Evolutionary conservation across 1,140 invertebrate genomes (phyloP), one percentile per base, ranked within the genome.

Genomic region (Asobara japonica): DNA sequence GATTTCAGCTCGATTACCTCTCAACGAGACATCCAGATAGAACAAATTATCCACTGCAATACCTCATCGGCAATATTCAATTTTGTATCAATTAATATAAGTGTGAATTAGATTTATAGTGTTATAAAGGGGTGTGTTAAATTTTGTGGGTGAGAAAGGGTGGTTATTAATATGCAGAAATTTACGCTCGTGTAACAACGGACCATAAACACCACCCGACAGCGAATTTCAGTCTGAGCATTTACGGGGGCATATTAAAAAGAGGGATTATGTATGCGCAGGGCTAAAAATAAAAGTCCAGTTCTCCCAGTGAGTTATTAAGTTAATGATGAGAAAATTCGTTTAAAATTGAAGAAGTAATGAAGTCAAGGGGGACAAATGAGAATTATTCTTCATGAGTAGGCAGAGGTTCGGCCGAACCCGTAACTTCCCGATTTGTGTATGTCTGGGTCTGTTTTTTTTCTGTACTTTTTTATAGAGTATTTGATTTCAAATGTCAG

Each of bases 1-100:
- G 64, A 66, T 66, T 66, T 66, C 33, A 31, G 25, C 64, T 66
- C 64, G 64, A 66, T 66, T 66, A 41, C 64, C 1, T 13, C 41
- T 11, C 36, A 11, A 41, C 31, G 18, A 33, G 27, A 66, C 30
- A 10, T 16, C 33, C 36, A 41, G 20, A 22, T 27, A 38, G 36
- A 27, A n/a, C 3, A 38, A 66, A 22, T 66, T n/a, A 66, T 22
- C 8, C 22, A 3, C 16, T 22, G 13, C 25, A 56, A 22, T 56
- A 56, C n/a, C 18, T 25, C 25, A 13, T 3, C 10, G 25, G 8
- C 18, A 56, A 56, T 56, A 27, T 56, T 56, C 8, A 56, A 25
- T 56, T 56, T 25, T 56, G n/a, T 16, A 45, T 45, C 41, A 45
- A 45, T 45, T 16, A 45, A 45, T 16, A 45, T 45, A 13, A 45